A percentile compares a stretch with the other conserved stretches of the same genome.
These are phyloP conservation scores for Corythaeola cristata DNA, from an alignment of 2,113 vertebrate species.

Conservation along the genomic window DNA sequence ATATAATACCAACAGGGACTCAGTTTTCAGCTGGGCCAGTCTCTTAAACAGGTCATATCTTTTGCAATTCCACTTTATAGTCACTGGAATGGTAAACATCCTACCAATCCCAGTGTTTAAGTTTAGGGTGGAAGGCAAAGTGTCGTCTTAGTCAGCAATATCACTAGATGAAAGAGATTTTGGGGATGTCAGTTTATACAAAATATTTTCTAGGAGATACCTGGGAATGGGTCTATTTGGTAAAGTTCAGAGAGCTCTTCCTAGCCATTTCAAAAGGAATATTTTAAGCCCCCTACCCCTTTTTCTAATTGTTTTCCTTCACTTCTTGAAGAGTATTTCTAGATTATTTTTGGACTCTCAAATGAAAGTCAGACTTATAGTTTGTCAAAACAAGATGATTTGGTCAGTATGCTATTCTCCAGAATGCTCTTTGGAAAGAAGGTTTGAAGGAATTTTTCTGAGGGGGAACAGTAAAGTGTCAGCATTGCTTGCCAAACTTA, in stretches of 20 bases:
- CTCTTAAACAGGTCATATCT: neutral
- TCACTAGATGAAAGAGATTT: neutral
- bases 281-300: fast-evolving
- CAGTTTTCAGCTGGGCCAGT: neutral
- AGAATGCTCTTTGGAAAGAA: neutral
- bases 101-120: neutral
- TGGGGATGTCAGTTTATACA: neutral
- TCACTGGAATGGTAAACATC: neutral
- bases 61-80: neutral
- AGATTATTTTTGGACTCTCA: neutral
- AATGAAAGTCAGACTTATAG: neutral
- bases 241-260: neutral
- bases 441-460: neutral
- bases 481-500: neutral
- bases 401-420: neutral
- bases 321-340: neutral
- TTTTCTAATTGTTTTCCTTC: neutral
- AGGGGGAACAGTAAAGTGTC: neutral
- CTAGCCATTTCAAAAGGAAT: neutral
- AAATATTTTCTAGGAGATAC: neutral
- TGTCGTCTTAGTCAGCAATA: neutral
- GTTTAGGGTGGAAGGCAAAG: neutral
- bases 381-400: neutral
- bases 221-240: neutral
- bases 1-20: neutral